A percentile compares a stretch with the other conserved stretches of the same genome.
Conservation (phyloP, 2,797 vertebrate genomes). For the Heliangelus exortis region DNA sequence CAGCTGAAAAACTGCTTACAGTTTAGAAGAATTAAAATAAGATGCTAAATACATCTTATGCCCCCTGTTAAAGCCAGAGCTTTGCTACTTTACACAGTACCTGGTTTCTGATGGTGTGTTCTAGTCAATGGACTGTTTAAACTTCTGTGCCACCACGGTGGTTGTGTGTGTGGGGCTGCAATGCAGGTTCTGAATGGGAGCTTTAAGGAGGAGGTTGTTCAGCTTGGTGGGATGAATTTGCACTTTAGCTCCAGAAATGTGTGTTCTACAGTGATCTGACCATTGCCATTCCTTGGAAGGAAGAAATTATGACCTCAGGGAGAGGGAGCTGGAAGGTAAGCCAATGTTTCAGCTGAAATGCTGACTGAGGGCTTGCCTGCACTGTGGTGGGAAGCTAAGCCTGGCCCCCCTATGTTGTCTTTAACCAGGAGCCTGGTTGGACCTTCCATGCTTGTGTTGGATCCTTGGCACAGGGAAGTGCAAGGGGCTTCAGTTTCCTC, state of each 20-base stretch:
- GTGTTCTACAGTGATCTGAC: background rate
- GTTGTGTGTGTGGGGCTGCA: background rate
- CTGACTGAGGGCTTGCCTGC: accelerated
- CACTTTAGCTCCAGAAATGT: background rate
- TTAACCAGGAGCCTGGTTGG: background rate
- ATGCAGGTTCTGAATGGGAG: background rate
- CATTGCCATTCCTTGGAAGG: background rate
- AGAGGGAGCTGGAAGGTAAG: background rate
- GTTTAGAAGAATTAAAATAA: slow-evolving; percentile 34
- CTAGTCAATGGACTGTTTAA: background rate
- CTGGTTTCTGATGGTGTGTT: background rate
- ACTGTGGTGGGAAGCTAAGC: accelerated
- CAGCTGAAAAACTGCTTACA: slow-evolving; percentile 18
- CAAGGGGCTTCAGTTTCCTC: background rate
- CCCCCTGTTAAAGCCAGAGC: background rate
- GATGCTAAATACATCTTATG: background rate
- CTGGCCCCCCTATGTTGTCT: background rate
- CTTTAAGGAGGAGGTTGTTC: slow-evolving; percentile 30
- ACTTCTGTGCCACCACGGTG: background rate
- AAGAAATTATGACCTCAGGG: background rate
- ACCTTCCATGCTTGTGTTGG: background rate
- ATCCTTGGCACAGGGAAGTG: background rate
- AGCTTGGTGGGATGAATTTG: background rate
- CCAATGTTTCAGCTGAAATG: background rate
- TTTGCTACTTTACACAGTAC: background rate